Evolutionary conservation across 2,888 invertebrate species (phyloP).

Genomic region (Priapulus caudatus): DNA sequence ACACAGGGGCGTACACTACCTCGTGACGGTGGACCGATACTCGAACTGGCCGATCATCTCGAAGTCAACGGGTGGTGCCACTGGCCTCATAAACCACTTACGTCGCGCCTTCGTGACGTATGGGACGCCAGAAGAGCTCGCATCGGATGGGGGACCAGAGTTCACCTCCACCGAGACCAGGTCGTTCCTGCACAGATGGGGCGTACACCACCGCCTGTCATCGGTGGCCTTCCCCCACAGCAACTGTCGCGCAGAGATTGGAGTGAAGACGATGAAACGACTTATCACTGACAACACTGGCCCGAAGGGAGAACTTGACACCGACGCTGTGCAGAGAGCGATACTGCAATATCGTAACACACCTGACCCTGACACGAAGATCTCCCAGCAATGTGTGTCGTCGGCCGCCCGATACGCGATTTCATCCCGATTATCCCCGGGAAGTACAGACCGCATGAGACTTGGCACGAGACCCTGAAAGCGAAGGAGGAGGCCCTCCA

Average conservation of each 20-base stretch:
- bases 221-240: no score
- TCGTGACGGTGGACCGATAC: slow-evolving; percentile 9
- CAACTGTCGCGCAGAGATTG: no score
- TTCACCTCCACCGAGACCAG: background rate
- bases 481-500: slow-evolving; percentile 21
- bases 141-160: slow-evolving; percentile 9
- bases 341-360: no score
- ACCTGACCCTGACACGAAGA: slow-evolving; percentile 8
- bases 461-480: slow-evolving; percentile 7
- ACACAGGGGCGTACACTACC: slow-evolving; percentile 6
- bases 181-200: slow-evolving; percentile 16
- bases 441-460: slow-evolving; percentile 6
- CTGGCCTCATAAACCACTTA: slow-evolving; percentile 5
- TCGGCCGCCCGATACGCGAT: slow-evolving; percentile 9
- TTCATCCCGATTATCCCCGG: slow-evolving; percentile 13
- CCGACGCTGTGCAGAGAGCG: no score
- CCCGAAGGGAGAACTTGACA: no score
- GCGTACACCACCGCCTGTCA: slow-evolving; percentile 25
- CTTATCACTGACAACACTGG: slow-evolving; percentile 23
- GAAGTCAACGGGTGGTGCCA: slow-evolving; percentile 5
- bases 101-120: slow-evolving; percentile 8
- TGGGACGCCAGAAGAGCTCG: slow-evolving; percentile 7
- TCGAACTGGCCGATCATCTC: slow-evolving; percentile 7
- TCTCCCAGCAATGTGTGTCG: slow-evolving; percentile 13
- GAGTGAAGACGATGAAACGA: slow-evolving; percentile 25